Conservation (phyloP, 2,113 vertebrate genomes). For the Columba livia region DNA sequence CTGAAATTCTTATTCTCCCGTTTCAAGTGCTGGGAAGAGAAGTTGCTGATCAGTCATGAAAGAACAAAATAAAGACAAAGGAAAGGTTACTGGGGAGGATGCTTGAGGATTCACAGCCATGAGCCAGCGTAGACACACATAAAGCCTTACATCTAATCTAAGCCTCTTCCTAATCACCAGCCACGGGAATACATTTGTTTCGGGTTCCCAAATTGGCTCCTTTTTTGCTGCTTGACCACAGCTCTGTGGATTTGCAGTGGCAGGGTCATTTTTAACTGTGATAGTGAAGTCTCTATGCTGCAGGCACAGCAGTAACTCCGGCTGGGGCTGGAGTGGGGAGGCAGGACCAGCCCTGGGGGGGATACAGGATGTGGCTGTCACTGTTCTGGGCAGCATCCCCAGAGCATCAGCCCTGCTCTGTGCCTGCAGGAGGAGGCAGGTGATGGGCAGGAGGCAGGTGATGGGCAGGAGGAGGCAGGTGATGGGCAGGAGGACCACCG, state of each 20-base stretch:
- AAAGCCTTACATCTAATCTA: not conserved
- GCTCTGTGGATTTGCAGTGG: not conserved
- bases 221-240: not conserved
- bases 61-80: not conserved
- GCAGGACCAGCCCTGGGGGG: not conserved
- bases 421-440: not conserved
- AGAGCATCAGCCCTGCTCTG: not conserved
- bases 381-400: not conserved
- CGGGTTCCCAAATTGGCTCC: not conserved
- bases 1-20: accelerated
- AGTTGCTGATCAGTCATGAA: not conserved
- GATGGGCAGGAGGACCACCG: not conserved
- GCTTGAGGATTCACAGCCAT: not conserved
- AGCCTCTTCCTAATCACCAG: not conserved
- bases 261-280: not conserved
- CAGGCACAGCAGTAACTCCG: not conserved
- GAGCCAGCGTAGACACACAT: accelerated
- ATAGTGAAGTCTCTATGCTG: not conserved
- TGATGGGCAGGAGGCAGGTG: not conserved
- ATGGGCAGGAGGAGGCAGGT: too few species aligned
- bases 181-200: not conserved
- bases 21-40: not conserved
- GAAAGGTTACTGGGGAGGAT: not conserved
- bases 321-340: not conserved
- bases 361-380: not conserved